Evolutionary conservation across 2,797 vertebrate species (phyloP).

Genomic region (Sebastes matsubarae): DNA sequence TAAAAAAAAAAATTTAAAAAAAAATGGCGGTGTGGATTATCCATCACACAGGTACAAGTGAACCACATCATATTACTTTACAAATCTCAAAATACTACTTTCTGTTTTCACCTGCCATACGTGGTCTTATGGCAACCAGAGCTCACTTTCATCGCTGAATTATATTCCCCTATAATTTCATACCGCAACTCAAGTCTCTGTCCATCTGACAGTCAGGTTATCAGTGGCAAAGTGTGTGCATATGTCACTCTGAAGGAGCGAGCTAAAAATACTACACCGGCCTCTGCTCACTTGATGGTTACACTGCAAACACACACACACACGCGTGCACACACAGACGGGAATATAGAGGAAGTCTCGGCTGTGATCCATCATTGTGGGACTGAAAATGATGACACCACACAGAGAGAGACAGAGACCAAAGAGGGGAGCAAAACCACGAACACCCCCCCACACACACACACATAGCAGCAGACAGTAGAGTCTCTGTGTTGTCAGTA

Average conservation of each 20-base stretch:
- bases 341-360: conserved; percentile 77
- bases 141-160: not conserved
- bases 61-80: not conserved
- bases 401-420: conserved; percentile 27
- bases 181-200: not conserved
- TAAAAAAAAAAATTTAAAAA: not conserved
- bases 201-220: conserved; percentile 27
- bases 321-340: conserved; percentile 12
- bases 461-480: conserved; percentile 43
- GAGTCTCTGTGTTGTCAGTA: conserved; percentile 66
- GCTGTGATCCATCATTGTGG: conserved; percentile 71
- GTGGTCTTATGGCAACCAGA: not conserved
- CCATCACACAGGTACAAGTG: not conserved
- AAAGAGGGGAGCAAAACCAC: not conserved
- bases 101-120: not conserved
- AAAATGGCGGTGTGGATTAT: not conserved
- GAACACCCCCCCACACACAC: conserved; percentile 1
- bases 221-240: conserved; percentile 22
- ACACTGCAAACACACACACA: conserved; percentile 7
- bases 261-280: conserved; percentile 52
- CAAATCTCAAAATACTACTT: not conserved
- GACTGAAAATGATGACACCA: conserved; percentile 66
- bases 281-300: conserved; percentile 10
- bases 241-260: conserved; percentile 14
- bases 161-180: not conserved